phyloP scores from a whole-genome alignment of 2,888 invertebrate genomes.

The Apocheima hispidaria region DNA sequence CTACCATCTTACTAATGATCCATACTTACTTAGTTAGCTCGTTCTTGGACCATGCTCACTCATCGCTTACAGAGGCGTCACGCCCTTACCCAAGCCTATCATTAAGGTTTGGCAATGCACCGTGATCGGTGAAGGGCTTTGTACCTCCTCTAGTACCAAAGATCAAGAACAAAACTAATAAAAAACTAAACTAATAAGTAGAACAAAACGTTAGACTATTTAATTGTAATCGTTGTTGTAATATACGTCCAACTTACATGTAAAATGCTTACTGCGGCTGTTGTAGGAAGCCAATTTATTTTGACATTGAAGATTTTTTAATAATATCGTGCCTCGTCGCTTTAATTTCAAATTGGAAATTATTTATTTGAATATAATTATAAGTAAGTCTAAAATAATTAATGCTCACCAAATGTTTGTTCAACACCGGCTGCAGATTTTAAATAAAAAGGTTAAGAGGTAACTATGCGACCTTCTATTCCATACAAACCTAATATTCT shows the following conservation, averaged over 20 bases:
- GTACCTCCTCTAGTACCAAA: too few species aligned
- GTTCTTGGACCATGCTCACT: too few species aligned
- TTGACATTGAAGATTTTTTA: background rate
- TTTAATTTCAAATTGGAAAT: background rate
- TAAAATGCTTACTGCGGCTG: slow-evolving; percentile 32
- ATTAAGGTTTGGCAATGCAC: slow-evolving; percentile 78
- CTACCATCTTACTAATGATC: too few species aligned
- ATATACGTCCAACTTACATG: slow-evolving; percentile 14
- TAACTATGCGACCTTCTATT: too few species aligned
- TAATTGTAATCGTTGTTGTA: slow-evolving; percentile 76
- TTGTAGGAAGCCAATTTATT: slow-evolving; percentile 8
- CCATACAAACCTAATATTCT: too few species aligned
- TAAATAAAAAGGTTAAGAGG: too few species aligned
- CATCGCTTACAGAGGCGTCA: slow-evolving; percentile 48
- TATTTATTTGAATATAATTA: background rate
- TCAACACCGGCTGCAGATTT: too few species aligned
- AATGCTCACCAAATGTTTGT: background rate
- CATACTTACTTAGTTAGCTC: too few species aligned
- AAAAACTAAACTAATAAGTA: slow-evolving; percentile 73
- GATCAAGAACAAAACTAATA: too few species aligned
- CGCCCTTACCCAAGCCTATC: slow-evolving; percentile 54
- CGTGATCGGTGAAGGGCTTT: slow-evolving; percentile 84
- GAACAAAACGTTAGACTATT: slow-evolving; percentile 74
- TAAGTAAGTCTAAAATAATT: background rate
- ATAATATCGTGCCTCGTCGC: background rate